phyloP scores from a whole-genome alignment of 2,113 vertebrate species.

The Ptilorrhoa leucosticta region DNA sequence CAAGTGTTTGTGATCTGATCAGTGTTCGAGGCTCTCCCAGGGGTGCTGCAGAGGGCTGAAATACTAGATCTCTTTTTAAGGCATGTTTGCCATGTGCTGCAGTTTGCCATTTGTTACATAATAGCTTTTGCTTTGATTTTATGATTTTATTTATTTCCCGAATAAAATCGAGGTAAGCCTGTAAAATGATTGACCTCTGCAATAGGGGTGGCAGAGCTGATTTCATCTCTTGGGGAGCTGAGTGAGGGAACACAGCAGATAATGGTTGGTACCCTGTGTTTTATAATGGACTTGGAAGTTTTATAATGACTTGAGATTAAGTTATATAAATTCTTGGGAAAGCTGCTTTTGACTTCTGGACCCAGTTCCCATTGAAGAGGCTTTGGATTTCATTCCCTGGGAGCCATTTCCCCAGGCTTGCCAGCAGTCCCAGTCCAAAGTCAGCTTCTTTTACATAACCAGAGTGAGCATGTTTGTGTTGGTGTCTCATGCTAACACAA shows the following conservation, averaged over 20 bases:
- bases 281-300: not conserved
- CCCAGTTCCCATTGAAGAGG: not conserved
- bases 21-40: not conserved
- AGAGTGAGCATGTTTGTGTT: not conserved
- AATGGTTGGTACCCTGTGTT: fast-evolving
- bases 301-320: not conserved
- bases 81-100: not conserved
- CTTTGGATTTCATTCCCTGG: not conserved
- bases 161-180: not conserved
- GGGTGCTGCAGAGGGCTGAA: not conserved
- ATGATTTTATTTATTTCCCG: not conserved
- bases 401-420: not conserved
- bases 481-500: not conserved
- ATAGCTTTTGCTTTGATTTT: not conserved
- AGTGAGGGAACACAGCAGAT: not conserved
- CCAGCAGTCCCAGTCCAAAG: not conserved
- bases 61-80: not conserved
- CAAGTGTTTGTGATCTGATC: not conserved
- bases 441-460: not conserved
- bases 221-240: not conserved
- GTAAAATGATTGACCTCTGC: not conserved
- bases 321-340: not conserved
- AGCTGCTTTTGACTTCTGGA: not conserved
- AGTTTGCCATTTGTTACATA: not conserved
- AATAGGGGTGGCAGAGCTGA: not conserved